Conservation (phyloP, 2,113 vertebrate genomes). For the Anhinga anhinga region DNA sequence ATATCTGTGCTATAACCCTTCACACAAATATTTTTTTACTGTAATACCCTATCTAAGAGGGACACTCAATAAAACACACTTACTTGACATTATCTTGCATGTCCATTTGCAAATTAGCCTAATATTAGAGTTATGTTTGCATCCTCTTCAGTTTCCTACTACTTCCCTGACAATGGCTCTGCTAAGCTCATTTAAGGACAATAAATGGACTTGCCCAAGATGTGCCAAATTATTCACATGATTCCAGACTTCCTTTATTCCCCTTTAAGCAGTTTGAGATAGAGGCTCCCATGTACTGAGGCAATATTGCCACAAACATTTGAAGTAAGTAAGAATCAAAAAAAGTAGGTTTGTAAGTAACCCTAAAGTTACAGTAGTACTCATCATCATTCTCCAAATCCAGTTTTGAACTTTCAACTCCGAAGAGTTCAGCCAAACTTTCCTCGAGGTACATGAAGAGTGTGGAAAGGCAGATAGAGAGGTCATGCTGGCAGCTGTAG, state of each 20-base stretch:
- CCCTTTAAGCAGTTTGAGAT: background rate
- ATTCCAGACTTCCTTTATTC: background rate
- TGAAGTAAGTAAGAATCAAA: background rate
- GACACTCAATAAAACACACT: background rate
- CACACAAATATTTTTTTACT: background rate
- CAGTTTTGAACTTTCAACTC: background rate
- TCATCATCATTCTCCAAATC: background rate
- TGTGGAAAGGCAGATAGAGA: background rate
- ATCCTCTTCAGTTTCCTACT: background rate
- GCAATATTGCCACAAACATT: background rate
- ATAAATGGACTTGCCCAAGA: background rate
- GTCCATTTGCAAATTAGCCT: background rate
- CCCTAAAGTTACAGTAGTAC: background rate
- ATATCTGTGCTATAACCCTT: background rate
- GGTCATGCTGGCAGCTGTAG: fast-evolving
- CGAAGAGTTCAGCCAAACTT: background rate
- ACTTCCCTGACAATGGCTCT: background rate
- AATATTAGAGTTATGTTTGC: background rate
- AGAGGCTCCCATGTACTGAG: background rate
- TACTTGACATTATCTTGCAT: background rate
- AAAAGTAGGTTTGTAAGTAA: background rate
- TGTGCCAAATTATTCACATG: background rate
- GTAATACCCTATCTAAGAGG: background rate
- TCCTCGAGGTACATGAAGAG: background rate
- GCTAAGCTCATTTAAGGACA: background rate